These are phyloP conservation scores for Diuraphis noxia DNA, from an alignment of 1,140 invertebrate genomes.

Conservation along the genomic window DNA sequence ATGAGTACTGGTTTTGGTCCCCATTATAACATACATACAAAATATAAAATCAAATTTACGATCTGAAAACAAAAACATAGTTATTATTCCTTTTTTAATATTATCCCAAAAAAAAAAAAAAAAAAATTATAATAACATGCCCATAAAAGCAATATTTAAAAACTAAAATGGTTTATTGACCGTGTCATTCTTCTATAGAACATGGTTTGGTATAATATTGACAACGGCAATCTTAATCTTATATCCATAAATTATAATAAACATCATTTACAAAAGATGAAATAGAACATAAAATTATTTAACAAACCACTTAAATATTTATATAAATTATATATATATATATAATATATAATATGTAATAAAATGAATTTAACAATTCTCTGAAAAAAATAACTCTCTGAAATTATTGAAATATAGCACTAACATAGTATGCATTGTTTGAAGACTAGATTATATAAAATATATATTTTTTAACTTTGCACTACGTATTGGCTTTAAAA, in stretches of 20 bases:
- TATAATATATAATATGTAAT: background rate
- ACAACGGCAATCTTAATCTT: conserved; percentile 10
- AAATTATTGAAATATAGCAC: conserved; percentile 9
- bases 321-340: too few species aligned
- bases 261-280: background rate
- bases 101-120: background rate
- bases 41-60: conserved; percentile 8
- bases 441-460: conserved; percentile 39
- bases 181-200: background rate
- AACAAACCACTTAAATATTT: conserved; percentile 17
- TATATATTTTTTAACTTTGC: conserved; percentile 6
- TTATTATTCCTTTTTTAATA: background rate
- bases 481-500: background rate
- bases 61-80: background rate
- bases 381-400: conserved; percentile 1
- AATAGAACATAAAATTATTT: conserved; percentile 18
- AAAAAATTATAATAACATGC: background rate
- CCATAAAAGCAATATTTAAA: background rate
- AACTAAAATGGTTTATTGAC: background rate
- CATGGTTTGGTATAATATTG: conserved; percentile 5
- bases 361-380: conserved; percentile 6
- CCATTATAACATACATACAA: background rate
- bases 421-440: conserved; percentile 35
- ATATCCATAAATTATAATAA: conserved; percentile 1
- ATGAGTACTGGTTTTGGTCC: conserved; percentile 48